Conservation (phyloP, 1,140 invertebrate species). For the Bombus haemorrhoidalis region DNA sequence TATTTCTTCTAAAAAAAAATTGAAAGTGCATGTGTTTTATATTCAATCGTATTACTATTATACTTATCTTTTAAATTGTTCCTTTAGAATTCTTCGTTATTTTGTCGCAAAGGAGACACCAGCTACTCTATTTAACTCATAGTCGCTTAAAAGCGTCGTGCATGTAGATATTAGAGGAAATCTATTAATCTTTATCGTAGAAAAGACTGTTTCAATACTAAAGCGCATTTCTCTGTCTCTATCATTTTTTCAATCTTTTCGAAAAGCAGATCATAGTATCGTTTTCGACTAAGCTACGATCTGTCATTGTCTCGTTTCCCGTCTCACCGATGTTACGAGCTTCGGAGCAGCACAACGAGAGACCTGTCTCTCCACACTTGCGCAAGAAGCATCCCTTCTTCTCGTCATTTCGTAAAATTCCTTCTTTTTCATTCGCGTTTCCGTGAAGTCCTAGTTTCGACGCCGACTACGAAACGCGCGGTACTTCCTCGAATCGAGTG, state of each 20-base stretch:
- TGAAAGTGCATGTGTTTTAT: too few species aligned
- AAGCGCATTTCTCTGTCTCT: background rate
- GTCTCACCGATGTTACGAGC: slow-evolving; percentile 10
- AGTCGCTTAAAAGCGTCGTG: background rate
- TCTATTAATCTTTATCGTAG: too few species aligned
- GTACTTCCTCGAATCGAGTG: background rate
- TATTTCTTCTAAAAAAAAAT: too few species aligned
- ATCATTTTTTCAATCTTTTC: background rate
- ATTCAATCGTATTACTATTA: too few species aligned
- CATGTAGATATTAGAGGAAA: too few species aligned
- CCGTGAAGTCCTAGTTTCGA: slow-evolving; percentile 21
- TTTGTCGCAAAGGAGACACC: background rate
- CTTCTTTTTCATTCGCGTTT: background rate
- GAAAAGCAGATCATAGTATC: background rate
- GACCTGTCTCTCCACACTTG: background rate
- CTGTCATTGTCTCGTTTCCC: slow-evolving; percentile 27
- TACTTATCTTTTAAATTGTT: background rate
- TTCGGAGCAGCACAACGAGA: background rate
- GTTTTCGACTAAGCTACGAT: background rate
- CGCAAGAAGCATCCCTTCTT: background rate
- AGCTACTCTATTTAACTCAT: background rate
- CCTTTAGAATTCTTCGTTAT: background rate
- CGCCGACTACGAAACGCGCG: background rate
- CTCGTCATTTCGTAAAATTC: slow-evolving; percentile 8
- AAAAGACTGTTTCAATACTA: too few species aligned